Base-by-base conservation (phyloP, 2,888 invertebrate genomes). In the Biston stratarius region DNA sequence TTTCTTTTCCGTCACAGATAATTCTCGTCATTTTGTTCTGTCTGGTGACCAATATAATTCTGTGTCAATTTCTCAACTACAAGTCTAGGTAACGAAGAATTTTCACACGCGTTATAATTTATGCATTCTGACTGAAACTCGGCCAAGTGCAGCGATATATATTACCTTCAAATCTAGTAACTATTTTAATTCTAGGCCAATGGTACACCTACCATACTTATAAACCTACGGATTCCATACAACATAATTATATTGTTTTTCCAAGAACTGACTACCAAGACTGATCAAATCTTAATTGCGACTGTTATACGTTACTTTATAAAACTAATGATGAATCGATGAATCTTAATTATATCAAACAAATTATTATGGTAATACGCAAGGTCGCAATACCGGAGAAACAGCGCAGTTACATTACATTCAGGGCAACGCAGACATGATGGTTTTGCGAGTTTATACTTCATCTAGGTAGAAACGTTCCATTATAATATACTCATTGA, bases 101-200 rank as follows among this genome's bases (percentile, higher is more conserved):
- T 65, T 59, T 60, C 64, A 34, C 38, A 42, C 10, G 53, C 24
- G 48, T 36, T 45, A 47, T 55, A 55, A 42, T 42, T 61, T 49
- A 34, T 45, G 48, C 47, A 48, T 15, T 53, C 36, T 45, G 24
- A 49, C 56, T 58, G 42, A 42, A 49, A 53, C 53, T 62, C 42
- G 58, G 62, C 58, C 58, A 67, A 67, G 59, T 59, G 44, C 24
- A 53, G 44, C 60, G 44, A 48, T 58, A 48, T 65, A 51, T 10
- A 0, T 5, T 5, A 33, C 33, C 52, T 61, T 58, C 47, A 48
- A 58, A 62, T 48, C 38, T 55, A 40, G 40, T 34, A 56, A 63
- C 63, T 61, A 61, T 60, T 67, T 67, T 33, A 56, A 47, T 64
- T 68, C 63, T 68, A 56, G 60, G 67, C 60, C 67, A 56, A 56